Conservation (phyloP, 2,888 invertebrate species). For the Polydesmus complanatus region DNA sequence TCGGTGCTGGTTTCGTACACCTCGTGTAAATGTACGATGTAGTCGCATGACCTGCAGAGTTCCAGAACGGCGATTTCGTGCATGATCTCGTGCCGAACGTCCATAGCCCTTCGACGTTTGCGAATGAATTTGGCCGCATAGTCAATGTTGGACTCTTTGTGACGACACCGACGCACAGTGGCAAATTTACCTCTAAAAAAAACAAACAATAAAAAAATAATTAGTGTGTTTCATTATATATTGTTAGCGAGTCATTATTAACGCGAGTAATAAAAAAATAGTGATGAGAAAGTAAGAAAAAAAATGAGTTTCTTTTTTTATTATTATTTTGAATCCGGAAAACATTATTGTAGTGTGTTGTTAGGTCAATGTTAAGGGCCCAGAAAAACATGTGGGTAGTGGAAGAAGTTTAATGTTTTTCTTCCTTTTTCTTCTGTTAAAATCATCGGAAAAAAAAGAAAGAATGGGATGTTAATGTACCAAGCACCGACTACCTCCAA, state of each 20-base stretch:
- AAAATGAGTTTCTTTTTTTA: no score
- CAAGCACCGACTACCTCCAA: background rate
- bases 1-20: conserved; percentile 56
- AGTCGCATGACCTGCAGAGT: conserved; percentile 63
- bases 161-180: conserved; percentile 77
- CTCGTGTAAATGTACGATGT: conserved; percentile 82
- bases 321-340: no score
- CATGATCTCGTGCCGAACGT: conserved; percentile 74
- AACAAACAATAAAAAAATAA: conserved; percentile 20
- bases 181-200: conserved; percentile 91
- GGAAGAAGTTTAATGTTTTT: background rate
- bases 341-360: no score
- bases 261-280: no score
- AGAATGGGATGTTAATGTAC: no score
- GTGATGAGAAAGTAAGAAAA: no score
- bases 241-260: no score
- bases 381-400: background rate
- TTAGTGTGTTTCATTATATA: conserved; percentile 1
- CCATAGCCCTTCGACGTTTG: conserved; percentile 56
- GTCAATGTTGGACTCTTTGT: conserved; percentile 68
- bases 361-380: background rate
- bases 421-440: background rate
- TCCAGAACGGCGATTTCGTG: conserved; percentile 88
- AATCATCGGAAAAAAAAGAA: background rate
- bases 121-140: conserved; percentile 91